Evolutionary conservation across 2,113 vertebrate species (phyloP).

Genomic region (Oreochromis spilurus): DNA sequence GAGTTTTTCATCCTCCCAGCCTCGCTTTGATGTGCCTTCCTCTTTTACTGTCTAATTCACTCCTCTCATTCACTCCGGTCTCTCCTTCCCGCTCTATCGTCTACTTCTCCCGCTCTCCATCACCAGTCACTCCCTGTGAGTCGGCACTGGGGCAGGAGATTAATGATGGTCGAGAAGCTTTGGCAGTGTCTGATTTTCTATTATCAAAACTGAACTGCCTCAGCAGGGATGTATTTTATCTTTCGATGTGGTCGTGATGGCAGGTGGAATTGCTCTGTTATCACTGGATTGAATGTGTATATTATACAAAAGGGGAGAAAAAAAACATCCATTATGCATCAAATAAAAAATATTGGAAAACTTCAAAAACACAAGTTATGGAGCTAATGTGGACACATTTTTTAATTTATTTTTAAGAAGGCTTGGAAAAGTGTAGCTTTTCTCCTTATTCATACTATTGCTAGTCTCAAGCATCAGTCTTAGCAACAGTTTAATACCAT

Average conservation of each 20-base stretch:
- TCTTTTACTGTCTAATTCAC: constrained; percentile 26
- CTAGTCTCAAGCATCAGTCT: background rate
- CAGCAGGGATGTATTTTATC: constrained; percentile 46
- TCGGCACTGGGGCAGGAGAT: constrained; percentile 49
- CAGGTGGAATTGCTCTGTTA: constrained; percentile 58
- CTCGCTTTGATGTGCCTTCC: constrained; percentile 13
- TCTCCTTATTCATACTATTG: background rate
- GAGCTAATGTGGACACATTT: background rate
- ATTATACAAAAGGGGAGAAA: background rate
- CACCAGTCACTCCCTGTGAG: constrained; percentile 36
- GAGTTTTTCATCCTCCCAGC: constrained; percentile 18
- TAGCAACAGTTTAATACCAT: background rate
- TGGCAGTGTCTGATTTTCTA: constrained; percentile 64
- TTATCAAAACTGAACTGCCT: constrained; percentile 61
- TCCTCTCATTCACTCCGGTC: constrained; percentile 23
- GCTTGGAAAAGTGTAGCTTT: background rate
- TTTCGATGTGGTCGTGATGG: constrained; percentile 20
- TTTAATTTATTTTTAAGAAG: background rate
- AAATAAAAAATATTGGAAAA: background rate
- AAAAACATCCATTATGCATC: background rate
- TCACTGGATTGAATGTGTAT: constrained; percentile 47
- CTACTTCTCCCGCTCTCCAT: constrained; percentile 30
- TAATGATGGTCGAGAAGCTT: constrained; percentile 56
- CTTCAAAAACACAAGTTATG: background rate
- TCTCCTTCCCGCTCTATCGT: constrained; percentile 14